Conservation (phyloP, 2,888 invertebrate species). For the Branchellion lobata region DNA sequence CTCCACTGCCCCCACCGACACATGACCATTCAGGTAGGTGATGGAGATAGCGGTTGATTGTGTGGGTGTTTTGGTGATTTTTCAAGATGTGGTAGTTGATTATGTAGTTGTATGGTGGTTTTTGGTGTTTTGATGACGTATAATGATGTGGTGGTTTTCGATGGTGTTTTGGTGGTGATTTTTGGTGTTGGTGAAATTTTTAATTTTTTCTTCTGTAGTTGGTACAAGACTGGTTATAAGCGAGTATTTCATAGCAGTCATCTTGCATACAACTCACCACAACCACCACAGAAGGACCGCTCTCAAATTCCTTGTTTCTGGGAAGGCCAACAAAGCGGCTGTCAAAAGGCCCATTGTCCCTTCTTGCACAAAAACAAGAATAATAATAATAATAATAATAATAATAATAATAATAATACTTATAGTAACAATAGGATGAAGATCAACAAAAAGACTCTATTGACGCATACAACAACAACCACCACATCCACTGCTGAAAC, state of each 20-base stretch:
- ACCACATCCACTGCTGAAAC: too few relatives aligned
- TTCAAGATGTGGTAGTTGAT: not conserved
- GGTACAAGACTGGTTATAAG: too few relatives aligned
- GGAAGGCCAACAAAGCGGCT: slow-evolving; percentile 82
- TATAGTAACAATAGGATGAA: too few relatives aligned
- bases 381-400: too few relatives aligned
- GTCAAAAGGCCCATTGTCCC: slow-evolving; percentile 80
- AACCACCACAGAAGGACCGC: slow-evolving; percentile 72
- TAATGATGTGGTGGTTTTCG: too few relatives aligned
- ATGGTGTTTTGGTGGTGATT: too few relatives aligned
- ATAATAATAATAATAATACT: too few relatives aligned
- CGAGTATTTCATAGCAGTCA: too few relatives aligned
- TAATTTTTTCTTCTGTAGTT: too few relatives aligned
- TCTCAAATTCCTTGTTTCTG: slow-evolving; percentile 81
- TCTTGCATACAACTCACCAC: slow-evolving; percentile 28
- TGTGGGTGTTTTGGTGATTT: not conserved
- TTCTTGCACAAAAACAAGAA: slow-evolving; percentile 69
- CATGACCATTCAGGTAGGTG: slow-evolving; percentile 76
- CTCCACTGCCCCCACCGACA: slow-evolving; percentile 78
- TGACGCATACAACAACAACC: too few relatives aligned
- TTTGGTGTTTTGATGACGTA: slow-evolving; percentile 40
- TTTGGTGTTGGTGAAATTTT: too few relatives aligned
- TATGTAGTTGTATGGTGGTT: not conserved
- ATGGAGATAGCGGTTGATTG: not conserved
- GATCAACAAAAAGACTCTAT: too few relatives aligned